Conservation (phyloP, 1,140 invertebrate species). For the Luehdorfia chinensis region DNA sequence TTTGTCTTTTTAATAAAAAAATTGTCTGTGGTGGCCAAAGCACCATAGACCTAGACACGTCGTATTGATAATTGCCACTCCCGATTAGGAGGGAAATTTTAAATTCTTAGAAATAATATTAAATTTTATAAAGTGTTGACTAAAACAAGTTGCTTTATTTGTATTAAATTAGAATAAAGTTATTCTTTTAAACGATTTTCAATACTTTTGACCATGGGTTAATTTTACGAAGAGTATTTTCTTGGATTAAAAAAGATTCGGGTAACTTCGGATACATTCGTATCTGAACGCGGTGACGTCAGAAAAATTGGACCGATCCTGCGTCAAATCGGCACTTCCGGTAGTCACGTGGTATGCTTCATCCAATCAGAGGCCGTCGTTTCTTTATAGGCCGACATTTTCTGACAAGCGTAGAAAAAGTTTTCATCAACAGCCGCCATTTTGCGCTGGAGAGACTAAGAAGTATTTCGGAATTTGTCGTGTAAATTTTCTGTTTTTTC, state of each 20-base stretch:
- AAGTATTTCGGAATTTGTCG: constrained; percentile 83
- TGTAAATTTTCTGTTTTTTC: constrained; percentile 79
- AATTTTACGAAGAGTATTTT: constrained; percentile 28
- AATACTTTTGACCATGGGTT: neutral
- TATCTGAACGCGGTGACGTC: constrained; percentile 67
- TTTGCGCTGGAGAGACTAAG: constrained; percentile 87
- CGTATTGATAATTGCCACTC: constrained; percentile 69
- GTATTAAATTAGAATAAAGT: constrained; percentile 14
- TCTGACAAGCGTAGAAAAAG: constrained; percentile 95
- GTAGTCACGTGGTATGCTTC: constrained; percentile 77
- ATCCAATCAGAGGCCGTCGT: constrained; percentile 77
- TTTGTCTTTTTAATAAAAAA: neutral
- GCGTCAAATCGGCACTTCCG: constrained; percentile 72
- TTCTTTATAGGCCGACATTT: constrained; percentile 86
- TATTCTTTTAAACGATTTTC: constrained; percentile 10
- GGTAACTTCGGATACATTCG: constrained; percentile 54
- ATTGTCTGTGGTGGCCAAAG: constrained; percentile 35
- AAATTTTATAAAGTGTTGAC: neutral
- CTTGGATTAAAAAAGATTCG: constrained; percentile 36
- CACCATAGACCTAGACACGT: constrained; percentile 58
- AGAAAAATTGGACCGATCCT: constrained; percentile 67
- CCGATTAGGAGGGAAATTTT: constrained; percentile 61
- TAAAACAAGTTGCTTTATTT: neutral
- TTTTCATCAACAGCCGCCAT: constrained; percentile 95
- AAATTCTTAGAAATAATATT: constrained; percentile 23